These are phyloP conservation scores for Heloderma charlesbogerti DNA, from an alignment of 2,113 vertebrate genomes.

Conservation along the genomic window DNA sequence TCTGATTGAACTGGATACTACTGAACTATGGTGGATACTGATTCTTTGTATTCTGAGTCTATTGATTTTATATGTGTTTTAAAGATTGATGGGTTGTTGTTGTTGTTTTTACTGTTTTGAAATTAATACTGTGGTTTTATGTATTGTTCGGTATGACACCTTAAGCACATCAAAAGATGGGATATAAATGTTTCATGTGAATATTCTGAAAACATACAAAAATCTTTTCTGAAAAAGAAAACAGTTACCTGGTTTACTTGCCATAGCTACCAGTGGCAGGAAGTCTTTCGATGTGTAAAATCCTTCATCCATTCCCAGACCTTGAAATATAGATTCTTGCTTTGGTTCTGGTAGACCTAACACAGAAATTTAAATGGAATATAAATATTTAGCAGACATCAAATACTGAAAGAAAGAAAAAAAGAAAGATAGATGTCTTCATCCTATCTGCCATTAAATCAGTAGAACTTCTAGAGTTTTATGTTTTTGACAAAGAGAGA, in stretches of 20 bases:
- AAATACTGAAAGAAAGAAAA: neutral
- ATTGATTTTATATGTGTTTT: neutral
- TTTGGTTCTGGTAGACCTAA: slow-evolving; percentile 93
- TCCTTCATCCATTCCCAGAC: slow-evolving; percentile 84
- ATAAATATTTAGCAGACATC: slow-evolving; percentile 29
- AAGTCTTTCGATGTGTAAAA: slow-evolving; percentile 95
- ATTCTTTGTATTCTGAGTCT: neutral
- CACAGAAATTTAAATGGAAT: slow-evolving; percentile 25
- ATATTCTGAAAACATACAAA: neutral
- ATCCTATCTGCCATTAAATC: neutral
- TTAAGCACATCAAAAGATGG: neutral
- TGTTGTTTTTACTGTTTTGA: neutral
- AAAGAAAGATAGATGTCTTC: neutral
- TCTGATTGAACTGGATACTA: neutral
- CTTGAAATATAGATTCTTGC: slow-evolving; percentile 84
- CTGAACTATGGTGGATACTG: neutral
- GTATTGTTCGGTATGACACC: neutral
- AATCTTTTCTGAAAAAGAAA: neutral
- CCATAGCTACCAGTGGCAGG: slow-evolving; percentile 87
- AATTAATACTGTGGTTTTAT: neutral
- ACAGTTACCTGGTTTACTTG: slow-evolving; percentile 88
- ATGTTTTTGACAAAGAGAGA: neutral
- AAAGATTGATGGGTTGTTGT: too few relatives aligned
- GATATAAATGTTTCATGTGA: neutral
- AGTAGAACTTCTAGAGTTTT: slow-evolving; percentile 7